A percentile compares a stretch with the other conserved stretches of the same genome.
Conservation (phyloP, 2,888 invertebrate species). For the Amblyjoppa proteus region DNA sequence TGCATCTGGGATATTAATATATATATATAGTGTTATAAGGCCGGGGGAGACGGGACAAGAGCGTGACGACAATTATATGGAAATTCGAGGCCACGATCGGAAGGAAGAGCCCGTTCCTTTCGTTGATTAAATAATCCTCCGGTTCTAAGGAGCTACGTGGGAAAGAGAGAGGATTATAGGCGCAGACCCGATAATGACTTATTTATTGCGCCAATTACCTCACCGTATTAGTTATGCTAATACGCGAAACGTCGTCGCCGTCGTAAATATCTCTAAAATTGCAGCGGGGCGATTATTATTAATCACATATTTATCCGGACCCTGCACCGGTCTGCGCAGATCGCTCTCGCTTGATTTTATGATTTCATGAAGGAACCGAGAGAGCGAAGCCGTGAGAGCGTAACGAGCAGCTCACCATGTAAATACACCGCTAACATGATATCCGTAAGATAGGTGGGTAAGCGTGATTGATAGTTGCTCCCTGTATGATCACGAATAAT, state of each 20-base stretch:
- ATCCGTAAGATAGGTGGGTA: constrained; percentile 63
- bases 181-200: constrained; percentile 81
- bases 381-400: constrained; percentile 32
- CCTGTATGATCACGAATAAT: constrained; percentile 54
- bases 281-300: constrained; percentile 76
- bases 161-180: constrained; percentile 23
- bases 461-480: constrained; percentile 60
- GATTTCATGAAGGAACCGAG: constrained; percentile 61
- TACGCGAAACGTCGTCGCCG: constrained; percentile 72
- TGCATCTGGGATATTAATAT: constrained; percentile 84
- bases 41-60: constrained; percentile 44
- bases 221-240: constrained; percentile 80
- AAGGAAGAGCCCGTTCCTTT: constrained; percentile 79
- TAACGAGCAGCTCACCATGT: constrained; percentile 61
- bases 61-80: constrained; percentile 82
- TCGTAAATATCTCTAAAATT: constrained; percentile 79
- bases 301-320: constrained; percentile 76
- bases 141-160: constrained; percentile 24
- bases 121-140: constrained; percentile 77
- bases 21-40: constrained; percentile 48
- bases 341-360: constrained; percentile 73
- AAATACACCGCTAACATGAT: constrained; percentile 59
- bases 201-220: constrained; percentile 84
- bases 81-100: constrained; percentile 80
- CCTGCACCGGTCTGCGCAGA: constrained; percentile 60